Evolutionary conservation across 2,113 vertebrate genomes (phyloP).

Genomic region (Podarcis muralis): DNA sequence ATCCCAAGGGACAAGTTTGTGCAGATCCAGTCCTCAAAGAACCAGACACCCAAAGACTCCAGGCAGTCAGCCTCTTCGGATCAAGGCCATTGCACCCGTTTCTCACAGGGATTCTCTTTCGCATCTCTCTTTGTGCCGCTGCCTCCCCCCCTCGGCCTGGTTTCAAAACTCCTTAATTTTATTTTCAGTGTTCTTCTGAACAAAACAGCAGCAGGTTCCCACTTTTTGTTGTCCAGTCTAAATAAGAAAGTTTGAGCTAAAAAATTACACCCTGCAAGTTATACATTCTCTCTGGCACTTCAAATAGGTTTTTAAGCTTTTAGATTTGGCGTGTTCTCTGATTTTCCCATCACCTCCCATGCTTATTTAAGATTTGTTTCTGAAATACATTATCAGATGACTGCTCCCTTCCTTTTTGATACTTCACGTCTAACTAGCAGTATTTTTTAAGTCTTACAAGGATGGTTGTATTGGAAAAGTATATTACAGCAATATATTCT

Average conservation of each 20-base stretch:
- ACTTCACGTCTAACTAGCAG: not conserved
- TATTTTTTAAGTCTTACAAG: constrained; percentile 22
- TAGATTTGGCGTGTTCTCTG: not conserved
- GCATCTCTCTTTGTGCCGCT: not conserved
- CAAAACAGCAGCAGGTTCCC: rapidly evolving
- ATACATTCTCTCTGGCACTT: not conserved
- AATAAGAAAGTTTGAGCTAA: not conserved
- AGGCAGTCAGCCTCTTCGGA: too few species aligned
- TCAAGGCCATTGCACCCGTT: too few species aligned
- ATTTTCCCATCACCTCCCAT: not conserved
- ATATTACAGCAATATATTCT: not conserved
- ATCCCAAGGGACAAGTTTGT: too few species aligned
- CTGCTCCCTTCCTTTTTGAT: not conserved
- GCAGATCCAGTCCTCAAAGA: too few species aligned
- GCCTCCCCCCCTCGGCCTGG: not conserved
- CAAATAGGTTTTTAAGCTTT: not conserved
- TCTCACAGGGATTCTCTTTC: too few species aligned
- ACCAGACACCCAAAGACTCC: too few species aligned
- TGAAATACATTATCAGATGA: not conserved
- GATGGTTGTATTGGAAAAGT: constrained; percentile 14
- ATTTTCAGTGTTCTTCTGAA: not conserved
- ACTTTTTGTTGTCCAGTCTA: not conserved
- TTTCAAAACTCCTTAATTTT: not conserved
- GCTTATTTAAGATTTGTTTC: not conserved
- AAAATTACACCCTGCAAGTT: rapidly evolving